Evolutionary conservation across 2,113 vertebrate species (phyloP).

Genomic region (Laticauda colubrina): DNA sequence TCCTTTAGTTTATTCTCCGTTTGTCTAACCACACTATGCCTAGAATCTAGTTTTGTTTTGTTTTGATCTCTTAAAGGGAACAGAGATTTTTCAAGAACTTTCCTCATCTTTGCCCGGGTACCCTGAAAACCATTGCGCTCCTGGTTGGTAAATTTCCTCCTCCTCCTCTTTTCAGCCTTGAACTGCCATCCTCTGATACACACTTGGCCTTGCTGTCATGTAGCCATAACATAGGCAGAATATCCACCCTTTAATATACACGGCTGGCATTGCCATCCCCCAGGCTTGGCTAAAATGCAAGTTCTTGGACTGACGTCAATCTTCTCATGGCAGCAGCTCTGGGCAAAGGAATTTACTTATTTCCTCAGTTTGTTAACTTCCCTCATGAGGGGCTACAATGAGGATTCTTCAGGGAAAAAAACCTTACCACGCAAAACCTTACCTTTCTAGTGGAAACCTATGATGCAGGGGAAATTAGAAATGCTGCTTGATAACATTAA

Average conservation of each 20-base stretch:
- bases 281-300: neutral
- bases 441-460: neutral
- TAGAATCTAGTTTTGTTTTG: neutral
- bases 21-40: neutral
- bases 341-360: neutral
- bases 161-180: slow-evolving; percentile 47
- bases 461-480: neutral
- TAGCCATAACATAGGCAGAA: slow-evolving; percentile 56
- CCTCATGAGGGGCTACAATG: neutral
- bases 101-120: neutral
- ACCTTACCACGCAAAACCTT: neutral
- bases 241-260: neutral
- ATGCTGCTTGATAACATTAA: neutral
- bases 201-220: slow-evolving; percentile 55
- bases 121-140: slow-evolving; percentile 14
- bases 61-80: neutral
- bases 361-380: neutral
- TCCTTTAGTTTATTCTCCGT: neutral
- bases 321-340: neutral
- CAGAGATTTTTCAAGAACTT: neutral
- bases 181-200: slow-evolving; percentile 48
- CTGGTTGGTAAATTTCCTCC: neutral
- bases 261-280: neutral
- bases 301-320: neutral
- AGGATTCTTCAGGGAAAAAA: neutral